Evolutionary conservation across 2,888 invertebrate genomes (phyloP), one percentile per base, ranked within the genome.

Genomic region (Octodonta nipae): DNA sequence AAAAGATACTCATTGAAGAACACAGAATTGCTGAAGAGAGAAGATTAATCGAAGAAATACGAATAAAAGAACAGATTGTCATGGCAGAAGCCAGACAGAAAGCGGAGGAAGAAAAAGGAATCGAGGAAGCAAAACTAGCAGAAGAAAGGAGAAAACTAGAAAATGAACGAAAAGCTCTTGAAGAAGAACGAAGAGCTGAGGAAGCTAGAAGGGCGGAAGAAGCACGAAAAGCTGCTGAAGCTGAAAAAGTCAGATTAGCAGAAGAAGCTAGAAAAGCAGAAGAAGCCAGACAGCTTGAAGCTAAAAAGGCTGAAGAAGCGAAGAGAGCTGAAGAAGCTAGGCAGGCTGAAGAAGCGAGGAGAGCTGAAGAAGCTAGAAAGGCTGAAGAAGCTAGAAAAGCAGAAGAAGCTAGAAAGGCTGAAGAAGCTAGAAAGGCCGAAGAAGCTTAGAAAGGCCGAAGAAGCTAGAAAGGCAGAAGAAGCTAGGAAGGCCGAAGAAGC

Each of bases 311-410:
- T 14, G 50, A 50, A 39, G 60, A 30, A 38, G 61, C 40, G 45
- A 56, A 41, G 49, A 32, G 26, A 34, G 26, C 38, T 32, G 40
- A 37, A 46, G 33, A 41, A 34, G 16, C 28, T 27, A 31, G 42
- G 36, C 25, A 38, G 30, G 46, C 47, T n/a, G 49, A 52, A 41
- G 60, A 32, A 40, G 61, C 42, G 45, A 57, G 42, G 48, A 29
- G 50, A 15, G 46, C 54, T 13, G 46, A 47, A 27, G 51, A 50
- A 42, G 38, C 40, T 2, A 40, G 38, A 35, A 34, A 35, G 34
- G 46, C 44, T 5, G 47, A 50, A 38, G 47, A 46, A 26, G 54
- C 52, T 26, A 56, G 57, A 10, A 32, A 34, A 16, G 43, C 46
- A 40, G 45, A 47, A 38, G 34, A 50, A 38, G 40, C 47, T 34